Conservation (phyloP, 2,888 invertebrate genomes). For the Erebia aethiops region DNA sequence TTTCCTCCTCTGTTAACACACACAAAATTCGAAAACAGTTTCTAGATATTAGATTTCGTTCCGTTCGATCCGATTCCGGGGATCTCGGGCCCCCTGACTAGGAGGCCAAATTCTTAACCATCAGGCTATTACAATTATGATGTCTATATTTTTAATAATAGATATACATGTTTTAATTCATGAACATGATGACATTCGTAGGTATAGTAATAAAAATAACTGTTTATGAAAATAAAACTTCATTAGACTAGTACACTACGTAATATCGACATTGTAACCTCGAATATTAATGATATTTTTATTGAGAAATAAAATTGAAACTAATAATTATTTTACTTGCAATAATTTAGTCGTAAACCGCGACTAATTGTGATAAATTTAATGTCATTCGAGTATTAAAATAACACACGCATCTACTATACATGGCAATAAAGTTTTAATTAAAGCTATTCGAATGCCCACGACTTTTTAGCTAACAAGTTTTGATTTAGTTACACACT, state of each 20-base stretch:
- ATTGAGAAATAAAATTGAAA: slow-evolving; percentile 31
- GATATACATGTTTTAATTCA: too few species aligned
- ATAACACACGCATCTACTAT: slow-evolving; percentile 18
- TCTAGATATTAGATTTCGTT: too few species aligned
- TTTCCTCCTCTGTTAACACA: too few species aligned
- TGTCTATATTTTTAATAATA: too few species aligned
- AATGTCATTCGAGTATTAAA: slow-evolving; percentile 28
- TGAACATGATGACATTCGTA: too few species aligned
- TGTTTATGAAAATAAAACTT: not conserved
- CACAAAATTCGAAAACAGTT: too few species aligned
- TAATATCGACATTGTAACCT: slow-evolving; percentile 17
- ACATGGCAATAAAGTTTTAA: slow-evolving; percentile 34
- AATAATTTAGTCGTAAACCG: slow-evolving; percentile 32
- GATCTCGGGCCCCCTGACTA: too few species aligned
- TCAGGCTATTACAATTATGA: too few species aligned
- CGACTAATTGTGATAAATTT: slow-evolving; percentile 33
- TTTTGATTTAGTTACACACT: too few species aligned
- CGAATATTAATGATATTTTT: slow-evolving; percentile 26
- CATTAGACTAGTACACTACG: not conserved
- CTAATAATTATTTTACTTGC: slow-evolving; percentile 32
- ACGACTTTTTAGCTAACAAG: not conserved
- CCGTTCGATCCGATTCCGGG: too few species aligned
- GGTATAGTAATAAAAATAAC: not conserved
- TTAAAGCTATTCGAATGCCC: slow-evolving; percentile 19
- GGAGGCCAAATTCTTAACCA: too few species aligned